Conservation (phyloP, 2,888 invertebrate genomes). For the Brachyptera putata region DNA sequence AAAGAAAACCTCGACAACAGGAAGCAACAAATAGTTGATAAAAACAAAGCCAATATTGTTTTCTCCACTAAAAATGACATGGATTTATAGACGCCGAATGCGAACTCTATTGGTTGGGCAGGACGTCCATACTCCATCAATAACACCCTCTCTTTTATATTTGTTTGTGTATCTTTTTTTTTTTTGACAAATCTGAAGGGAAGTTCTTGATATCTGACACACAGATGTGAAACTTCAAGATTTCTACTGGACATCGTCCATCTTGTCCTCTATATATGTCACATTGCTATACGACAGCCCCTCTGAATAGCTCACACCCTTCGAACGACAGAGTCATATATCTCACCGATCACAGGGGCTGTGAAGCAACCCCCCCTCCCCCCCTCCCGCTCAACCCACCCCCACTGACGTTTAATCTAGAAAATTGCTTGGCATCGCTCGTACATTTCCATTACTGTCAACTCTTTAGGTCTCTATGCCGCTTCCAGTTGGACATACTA, state of each 20-base stretch:
- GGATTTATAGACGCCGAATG: neutral
- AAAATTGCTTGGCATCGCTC: conserved; percentile 58
- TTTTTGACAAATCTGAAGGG: conserved; percentile 29
- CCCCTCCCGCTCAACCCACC: conserved; percentile 19
- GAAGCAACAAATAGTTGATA: conserved; percentile 15
- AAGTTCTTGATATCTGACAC: conserved; percentile 27
- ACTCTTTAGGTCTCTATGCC: conserved; percentile 36
- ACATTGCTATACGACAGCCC: neutral
- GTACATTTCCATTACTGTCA: conserved; percentile 62
- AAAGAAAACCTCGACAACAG: too few relatives aligned
- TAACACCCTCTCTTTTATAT: neutral
- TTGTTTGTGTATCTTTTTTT: neutral
- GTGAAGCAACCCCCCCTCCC: conserved; percentile 25
- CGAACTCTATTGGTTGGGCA: neutral
- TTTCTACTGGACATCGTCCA: conserved; percentile 30
- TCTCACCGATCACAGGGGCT: conserved; percentile 28
- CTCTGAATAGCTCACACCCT: neutral
- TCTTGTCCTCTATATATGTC: conserved; percentile 19
- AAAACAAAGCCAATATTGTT: neutral
- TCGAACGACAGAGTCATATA: conserved; percentile 24
- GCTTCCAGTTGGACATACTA: conserved; percentile 15
- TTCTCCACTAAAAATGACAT: neutral
- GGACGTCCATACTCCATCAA: neutral
- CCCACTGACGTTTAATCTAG: conserved; percentile 58
- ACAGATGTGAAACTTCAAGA: conserved; percentile 31